Evolutionary conservation across 2,888 invertebrate species (phyloP), one percentile per base, ranked within the genome.

Genomic region (Hemithea aestivaria): DNA sequence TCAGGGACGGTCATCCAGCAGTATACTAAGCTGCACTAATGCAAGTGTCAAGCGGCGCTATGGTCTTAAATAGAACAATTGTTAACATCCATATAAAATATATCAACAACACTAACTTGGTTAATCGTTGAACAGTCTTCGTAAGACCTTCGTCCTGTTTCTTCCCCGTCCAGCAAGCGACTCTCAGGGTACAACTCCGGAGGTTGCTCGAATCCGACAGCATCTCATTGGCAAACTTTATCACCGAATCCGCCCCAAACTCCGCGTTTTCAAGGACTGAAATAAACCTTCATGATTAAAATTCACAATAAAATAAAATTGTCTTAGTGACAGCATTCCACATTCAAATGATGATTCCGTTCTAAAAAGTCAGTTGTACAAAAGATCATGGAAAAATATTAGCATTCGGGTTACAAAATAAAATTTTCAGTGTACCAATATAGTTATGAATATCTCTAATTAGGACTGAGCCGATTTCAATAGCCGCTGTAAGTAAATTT

Each of bases 371-470:
- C 77, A 78, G 67, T 73, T 61, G 64, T 55, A 47, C 71, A 16
- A 16, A 61, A 62, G 45, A 51, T 54, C 66, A 66, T 68, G 56
- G 56, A 43, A 55, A 59, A 58, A 48, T 12, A 59, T 40, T 55
- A 61, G 51, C 53, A 72, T 74, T 75, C 49, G 76, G 82, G 81
- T 85, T 84, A 84, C 82, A 85, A 84, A 85, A 85, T 85, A 84
- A 85, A 85, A 85, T 80, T 81, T 68, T 79, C 75, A 76, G 83
- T 85, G 74, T 59, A 61, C n/a, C n/a, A n/a, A n/a, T 56, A 67
- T 63, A 69, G 62, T 66, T 50, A 77, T 74, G 69, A 58, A 56
- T 54, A 56, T 48, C 38, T 55, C 51, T 41, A 61, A 52, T 55
- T 69, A 70, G 53, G 45, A 59, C 62, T 48, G 60, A 62, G 49